Evolutionary conservation across 2,113 vertebrate genomes (phyloP), one percentile per base, ranked within the genome.

Genomic region (Hyla sarda): DNA sequence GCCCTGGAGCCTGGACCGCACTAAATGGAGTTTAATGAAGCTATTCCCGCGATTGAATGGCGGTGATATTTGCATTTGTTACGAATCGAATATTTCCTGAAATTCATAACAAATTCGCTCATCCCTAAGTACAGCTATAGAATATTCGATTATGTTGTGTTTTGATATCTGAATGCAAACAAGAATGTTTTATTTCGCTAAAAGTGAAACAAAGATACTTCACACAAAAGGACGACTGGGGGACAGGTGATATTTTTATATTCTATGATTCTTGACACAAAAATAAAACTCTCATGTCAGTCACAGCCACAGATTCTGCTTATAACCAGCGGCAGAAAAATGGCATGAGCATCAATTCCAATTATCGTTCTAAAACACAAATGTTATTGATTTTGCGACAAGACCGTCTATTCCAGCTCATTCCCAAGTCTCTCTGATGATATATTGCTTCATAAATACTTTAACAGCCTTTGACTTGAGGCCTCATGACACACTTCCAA

Each of bases 391-490:
- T 75, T 48, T 48, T 65, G 19, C 3, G 21, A 2, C 23, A 6
- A 7, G 19, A 56, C n/a, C 32, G 11, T 71, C 50, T 50, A 56
- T 37, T 8, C 23, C 2, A 11, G 71, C 82, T 84, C 41, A 83
- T 83, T 77, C 73, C 25, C 2, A 13, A 77, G 41, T 62, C 73
- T 84, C 37, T 76, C 54, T 84, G 56, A 45, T 75, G 72, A 60
- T 56, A 30, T 34, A 28, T 14, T 12, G 19, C 73, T 65, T 84
- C 58, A 77, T 84, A 67, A 84, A 77, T 84, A 77, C 72, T 77
- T 84, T 37, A 84, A 67, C 48, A 50, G 19, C 28, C 83, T 74
- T 76, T 50, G 83, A 62, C 72, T 37, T 12, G 34, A n/a, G 28
- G 56, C n/a, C 37, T 37, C 13, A 3, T 73, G 67, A 71, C 67